Conservation (phyloP, 1,140 invertebrate genomes). For the Tetragnatha versicolor region DNA sequence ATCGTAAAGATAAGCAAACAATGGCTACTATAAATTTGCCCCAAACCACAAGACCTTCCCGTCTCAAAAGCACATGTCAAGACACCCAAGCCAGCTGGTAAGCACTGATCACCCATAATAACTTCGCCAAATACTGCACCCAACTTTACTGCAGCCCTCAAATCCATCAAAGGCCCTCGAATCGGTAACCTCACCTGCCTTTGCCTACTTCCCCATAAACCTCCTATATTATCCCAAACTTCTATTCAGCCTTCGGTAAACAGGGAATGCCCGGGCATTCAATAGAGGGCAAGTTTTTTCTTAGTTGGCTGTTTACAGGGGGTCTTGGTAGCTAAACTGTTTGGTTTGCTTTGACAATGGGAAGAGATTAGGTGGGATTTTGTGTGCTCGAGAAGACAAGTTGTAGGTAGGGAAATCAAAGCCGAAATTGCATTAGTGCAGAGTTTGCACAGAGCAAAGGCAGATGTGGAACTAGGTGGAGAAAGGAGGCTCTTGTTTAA, state of each 20-base stretch:
- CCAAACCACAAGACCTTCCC: no score
- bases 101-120: slow-evolving; percentile 22
- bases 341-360: slow-evolving; percentile 35
- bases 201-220: slow-evolving; percentile 33
- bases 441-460: no score
- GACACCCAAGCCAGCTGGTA: not conserved
- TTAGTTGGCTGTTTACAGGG: slow-evolving; percentile 21
- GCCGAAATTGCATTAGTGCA: no score
- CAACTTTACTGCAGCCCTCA: not conserved
- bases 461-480: no score
- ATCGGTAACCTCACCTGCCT: slow-evolving; percentile 47
- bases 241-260: slow-evolving; percentile 40
- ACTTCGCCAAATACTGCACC: slow-evolving; percentile 21
- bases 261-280: slow-evolving; percentile 39
- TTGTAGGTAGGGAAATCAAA: no score
- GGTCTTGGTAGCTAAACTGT: slow-evolving; percentile 43
- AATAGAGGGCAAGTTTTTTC: not conserved
- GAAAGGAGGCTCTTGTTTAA: no score
- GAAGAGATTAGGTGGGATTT: slow-evolving; percentile 40
- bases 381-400: slow-evolving; percentile 39
- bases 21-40: no score
- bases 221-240: slow-evolving; percentile 48
- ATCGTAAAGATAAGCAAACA: not conserved
- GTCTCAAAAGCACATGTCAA: not conserved
- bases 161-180: slow-evolving; percentile 36